Conservation (phyloP, 2,888 invertebrate species). For the Amphipyra berbera region DNA sequence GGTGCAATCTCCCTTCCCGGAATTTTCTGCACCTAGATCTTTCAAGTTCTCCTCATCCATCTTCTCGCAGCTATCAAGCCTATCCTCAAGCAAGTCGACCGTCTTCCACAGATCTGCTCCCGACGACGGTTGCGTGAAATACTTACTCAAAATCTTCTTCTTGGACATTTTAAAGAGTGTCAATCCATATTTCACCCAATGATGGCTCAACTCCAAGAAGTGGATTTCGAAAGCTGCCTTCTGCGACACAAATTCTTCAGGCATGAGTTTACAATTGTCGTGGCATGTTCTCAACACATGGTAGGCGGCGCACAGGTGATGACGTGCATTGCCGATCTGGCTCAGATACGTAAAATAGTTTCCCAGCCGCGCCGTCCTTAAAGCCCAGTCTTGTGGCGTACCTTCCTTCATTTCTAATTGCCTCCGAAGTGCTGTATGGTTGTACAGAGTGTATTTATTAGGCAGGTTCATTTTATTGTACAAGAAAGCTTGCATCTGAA, state of each 20-base stretch:
- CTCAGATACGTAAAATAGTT: slow-evolving; percentile 86
- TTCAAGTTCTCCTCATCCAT: slow-evolving; percentile 77
- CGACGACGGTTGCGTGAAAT: slow-evolving; percentile 76
- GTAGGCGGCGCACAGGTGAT: slow-evolving; percentile 91
- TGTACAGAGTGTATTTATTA: slow-evolving; percentile 87
- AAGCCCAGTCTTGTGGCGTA: slow-evolving; percentile 90
- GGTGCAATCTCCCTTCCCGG: slow-evolving; percentile 74
- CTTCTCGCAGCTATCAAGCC: slow-evolving; percentile 61
- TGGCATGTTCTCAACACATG: slow-evolving; percentile 89
- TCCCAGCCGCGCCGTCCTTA: slow-evolving; percentile 88
- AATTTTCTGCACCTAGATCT: slow-evolving; percentile 76
- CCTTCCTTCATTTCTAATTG: slow-evolving; percentile 90
- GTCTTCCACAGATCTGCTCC: slow-evolving; percentile 80
- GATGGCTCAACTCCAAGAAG: slow-evolving; percentile 88
- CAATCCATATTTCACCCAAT: slow-evolving; percentile 91
- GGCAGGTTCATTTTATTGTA: slow-evolving; percentile 89
- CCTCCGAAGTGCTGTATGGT: slow-evolving; percentile 89
- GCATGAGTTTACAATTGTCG: slow-evolving; percentile 84
- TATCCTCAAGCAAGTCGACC: slow-evolving; percentile 72
- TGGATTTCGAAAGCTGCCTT: slow-evolving; percentile 83
- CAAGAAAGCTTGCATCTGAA: slow-evolving; percentile 91
- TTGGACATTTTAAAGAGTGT: slow-evolving; percentile 89
- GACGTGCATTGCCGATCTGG: slow-evolving; percentile 87
- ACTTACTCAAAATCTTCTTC: slow-evolving; percentile 80
- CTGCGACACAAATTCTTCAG: slow-evolving; percentile 81